Conservation (phyloP, 2,888 invertebrate genomes). For the Yponomeuta sedellus region DNA sequence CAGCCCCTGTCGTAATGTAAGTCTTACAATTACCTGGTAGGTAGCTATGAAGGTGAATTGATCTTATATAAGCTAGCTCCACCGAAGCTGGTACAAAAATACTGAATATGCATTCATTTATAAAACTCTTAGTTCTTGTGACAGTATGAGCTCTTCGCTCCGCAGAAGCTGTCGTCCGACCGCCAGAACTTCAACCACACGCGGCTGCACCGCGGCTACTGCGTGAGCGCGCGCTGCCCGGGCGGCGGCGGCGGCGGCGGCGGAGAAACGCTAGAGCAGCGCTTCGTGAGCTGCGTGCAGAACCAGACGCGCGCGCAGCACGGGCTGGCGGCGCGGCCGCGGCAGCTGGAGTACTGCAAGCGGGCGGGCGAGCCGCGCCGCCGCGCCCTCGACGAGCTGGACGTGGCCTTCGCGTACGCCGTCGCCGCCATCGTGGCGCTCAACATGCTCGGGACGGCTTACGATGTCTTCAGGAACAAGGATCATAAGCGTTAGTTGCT, state of each 20-base stretch:
- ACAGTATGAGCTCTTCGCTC: no score
- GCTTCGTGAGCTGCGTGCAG: constrained; percentile 17
- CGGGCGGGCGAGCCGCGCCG: neutral
- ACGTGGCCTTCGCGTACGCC: constrained; percentile 28
- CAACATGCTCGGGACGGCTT: constrained; percentile 40
- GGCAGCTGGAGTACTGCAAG: constrained; percentile 16
- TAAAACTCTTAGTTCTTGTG: no score
- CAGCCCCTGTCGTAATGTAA: no score
- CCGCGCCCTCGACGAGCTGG: constrained; percentile 26
- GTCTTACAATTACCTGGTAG: no score
- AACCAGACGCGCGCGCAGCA: constrained; percentile 7
- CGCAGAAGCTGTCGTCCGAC: constrained; percentile 44
- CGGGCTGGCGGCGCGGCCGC: neutral
- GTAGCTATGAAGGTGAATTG: no score
- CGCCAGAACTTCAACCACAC: constrained; percentile 47
- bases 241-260: neutral
- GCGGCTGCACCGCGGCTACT: constrained; percentile 53
- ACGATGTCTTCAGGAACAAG: constrained; percentile 24
- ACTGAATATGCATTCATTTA: no score
- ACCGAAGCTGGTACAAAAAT: no score
- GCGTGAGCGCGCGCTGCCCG: constrained; percentile 48
- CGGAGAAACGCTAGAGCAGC: constrained; percentile 22
- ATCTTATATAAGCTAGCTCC: no score
- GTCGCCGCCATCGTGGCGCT: constrained; percentile 26
- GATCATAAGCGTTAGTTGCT: constrained; percentile 34